These are phyloP conservation scores for Nomada lathburiana DNA, from an alignment of 2,888 invertebrate species.

Conservation along the genomic window DNA sequence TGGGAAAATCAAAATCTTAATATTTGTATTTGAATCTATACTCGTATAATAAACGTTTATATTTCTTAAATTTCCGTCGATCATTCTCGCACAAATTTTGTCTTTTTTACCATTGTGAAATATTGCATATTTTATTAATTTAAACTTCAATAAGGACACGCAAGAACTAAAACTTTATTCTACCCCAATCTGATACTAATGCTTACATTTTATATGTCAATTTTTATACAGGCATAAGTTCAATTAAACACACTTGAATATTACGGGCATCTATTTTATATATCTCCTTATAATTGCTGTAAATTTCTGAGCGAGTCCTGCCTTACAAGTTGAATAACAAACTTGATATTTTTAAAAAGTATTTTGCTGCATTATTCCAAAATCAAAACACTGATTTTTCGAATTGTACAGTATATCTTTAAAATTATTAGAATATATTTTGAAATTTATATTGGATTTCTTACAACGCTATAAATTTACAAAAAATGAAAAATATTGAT, in stretches of 20 bases:
- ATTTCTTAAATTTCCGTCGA: constrained; percentile 2
- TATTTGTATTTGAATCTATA: neutral
- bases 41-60: neutral
- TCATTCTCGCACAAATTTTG: constrained; percentile 12
- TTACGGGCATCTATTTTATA: constrained; percentile 15
- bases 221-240: constrained; percentile 36
- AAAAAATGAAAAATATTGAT: neutral
- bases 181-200: neutral
- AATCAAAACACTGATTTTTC: constrained; percentile 39
- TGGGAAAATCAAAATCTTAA: constrained; percentile 1
- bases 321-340: constrained; percentile 35
- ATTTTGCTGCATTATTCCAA: constrained; percentile 40
- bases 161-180: neutral
- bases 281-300: neutral
- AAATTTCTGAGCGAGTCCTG: constrained; percentile 46
- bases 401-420: constrained; percentile 34
- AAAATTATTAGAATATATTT: constrained; percentile 28
- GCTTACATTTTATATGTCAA: constrained; percentile 22
- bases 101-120: neutral
- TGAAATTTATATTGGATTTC: constrained; percentile 1
- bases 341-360: constrained; percentile 36
- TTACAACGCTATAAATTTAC: constrained; percentile 4
- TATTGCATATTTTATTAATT: constrained; percentile 13
- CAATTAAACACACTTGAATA: constrained; percentile 21
- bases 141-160: constrained; percentile 16